Conservation (phyloP, 2,797 vertebrate genomes). For the Poeciliopsis gracilis region DNA sequence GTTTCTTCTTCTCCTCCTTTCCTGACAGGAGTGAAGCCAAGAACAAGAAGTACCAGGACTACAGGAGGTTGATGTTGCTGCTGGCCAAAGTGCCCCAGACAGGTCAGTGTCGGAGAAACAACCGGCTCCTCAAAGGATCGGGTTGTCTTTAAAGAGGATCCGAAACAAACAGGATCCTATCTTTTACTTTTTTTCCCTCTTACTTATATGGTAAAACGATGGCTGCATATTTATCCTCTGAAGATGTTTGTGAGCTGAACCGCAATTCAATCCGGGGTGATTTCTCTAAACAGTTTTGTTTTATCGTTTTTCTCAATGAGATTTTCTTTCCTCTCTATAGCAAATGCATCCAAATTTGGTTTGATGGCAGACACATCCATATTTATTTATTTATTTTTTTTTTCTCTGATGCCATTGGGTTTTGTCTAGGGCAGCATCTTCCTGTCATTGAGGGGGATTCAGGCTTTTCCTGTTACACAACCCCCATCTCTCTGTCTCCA, state of each 20-base stretch:
- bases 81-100: slow-evolving; percentile 84
- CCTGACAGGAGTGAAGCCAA: slow-evolving; percentile 63
- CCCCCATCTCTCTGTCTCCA: slow-evolving; percentile 28
- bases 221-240: slow-evolving; percentile 21
- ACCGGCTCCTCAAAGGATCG: slow-evolving; percentile 3
- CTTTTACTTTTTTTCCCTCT: background rate
- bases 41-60: slow-evolving; percentile 69
- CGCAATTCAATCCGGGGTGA: background rate
- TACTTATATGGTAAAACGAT: slow-evolving; percentile 1
- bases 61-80: slow-evolving; percentile 76
- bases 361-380: background rate
- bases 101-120: slow-evolving; percentile 78
- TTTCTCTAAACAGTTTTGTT: background rate
- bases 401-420: background rate
- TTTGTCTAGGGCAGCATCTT: slow-evolving; percentile 6
- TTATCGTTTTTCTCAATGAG: background rate
- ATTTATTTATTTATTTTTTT: background rate
- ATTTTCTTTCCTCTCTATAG: background rate
- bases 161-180: background rate
- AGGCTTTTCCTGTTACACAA: slow-evolving; percentile 59
- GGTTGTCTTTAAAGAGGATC: slow-evolving; percentile 18
- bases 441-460: slow-evolving; percentile 39
- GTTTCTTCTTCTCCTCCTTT: slow-evolving; percentile 19
- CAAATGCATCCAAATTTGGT: background rate
- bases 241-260: slow-evolving; percentile 25